Conservation (phyloP, 2,797 vertebrate genomes). For the Schizopygopsis malacanthus region DNA sequence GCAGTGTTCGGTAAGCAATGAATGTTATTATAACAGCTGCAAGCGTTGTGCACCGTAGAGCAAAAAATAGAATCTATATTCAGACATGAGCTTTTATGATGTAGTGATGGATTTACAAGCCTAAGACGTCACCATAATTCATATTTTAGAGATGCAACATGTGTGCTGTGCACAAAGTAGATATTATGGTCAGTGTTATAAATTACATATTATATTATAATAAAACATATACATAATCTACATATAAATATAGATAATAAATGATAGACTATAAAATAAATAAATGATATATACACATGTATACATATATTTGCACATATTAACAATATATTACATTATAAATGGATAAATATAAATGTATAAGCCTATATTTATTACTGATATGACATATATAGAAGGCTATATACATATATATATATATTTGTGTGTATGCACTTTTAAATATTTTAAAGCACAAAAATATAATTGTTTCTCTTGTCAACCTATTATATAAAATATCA, state of each 20-base stretch:
- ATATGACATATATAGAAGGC: background rate
- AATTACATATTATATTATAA: background rate
- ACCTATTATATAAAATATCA: background rate
- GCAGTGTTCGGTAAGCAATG: background rate
- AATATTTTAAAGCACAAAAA: too few relatives aligned
- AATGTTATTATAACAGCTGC: background rate
- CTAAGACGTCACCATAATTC: background rate
- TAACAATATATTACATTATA: background rate
- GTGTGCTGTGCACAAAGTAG: background rate
- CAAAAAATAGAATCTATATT: conserved; percentile 6
- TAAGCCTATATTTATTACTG: background rate
- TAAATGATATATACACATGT: background rate
- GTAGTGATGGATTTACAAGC: conserved; percentile 11
- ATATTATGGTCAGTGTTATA: background rate
- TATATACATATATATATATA: background rate
- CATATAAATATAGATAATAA: background rate
- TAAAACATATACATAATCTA: background rate
- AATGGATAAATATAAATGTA: background rate
- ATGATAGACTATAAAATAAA: background rate
- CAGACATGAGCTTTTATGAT: conserved; percentile 12
- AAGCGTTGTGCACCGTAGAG: background rate
- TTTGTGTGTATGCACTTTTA: too few relatives aligned
- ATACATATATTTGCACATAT: background rate
- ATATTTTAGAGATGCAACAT: background rate
- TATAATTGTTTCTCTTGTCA: accelerated